These are phyloP conservation scores for Nesidiocoris tenuis DNA, from an alignment of 2,888 invertebrate genomes.

Conservation along the genomic window DNA sequence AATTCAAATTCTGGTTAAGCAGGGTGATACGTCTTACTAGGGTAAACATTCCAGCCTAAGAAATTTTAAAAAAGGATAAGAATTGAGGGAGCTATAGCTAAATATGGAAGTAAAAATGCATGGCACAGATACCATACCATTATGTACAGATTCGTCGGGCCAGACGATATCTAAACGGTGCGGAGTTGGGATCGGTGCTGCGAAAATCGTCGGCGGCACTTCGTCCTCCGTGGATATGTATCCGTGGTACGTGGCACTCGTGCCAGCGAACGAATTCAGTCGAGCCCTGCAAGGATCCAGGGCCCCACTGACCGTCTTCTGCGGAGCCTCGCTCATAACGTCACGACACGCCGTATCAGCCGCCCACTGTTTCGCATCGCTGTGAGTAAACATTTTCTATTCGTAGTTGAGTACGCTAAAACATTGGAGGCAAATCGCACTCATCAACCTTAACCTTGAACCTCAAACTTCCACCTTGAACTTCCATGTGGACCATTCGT, in stretches of 20 bases:
- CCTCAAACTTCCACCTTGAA: too few relatives aligned
- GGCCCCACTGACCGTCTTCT: constrained; percentile 49
- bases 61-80: too few relatives aligned
- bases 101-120: too few relatives aligned
- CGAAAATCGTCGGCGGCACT: constrained; percentile 48
- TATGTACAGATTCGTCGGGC: constrained; percentile 6
- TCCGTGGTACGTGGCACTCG: constrained; percentile 49
- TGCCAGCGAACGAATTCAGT: constrained; percentile 16
- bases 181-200: not conserved
- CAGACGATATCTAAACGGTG: not conserved
- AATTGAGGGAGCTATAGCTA: too few relatives aligned
- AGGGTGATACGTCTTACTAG: too few relatives aligned
- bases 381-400: constrained; percentile 26
- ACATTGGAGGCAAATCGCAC: too few relatives aligned
- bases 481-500: too few relatives aligned
- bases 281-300: constrained; percentile 14
- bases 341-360: constrained; percentile 53
- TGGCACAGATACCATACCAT: too few relatives aligned
- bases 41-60: too few relatives aligned
- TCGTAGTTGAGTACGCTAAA: too few relatives aligned
- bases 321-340: constrained; percentile 53
- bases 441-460: too few relatives aligned
- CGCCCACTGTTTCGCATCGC: constrained; percentile 53
- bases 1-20: too few relatives aligned
- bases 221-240: constrained; percentile 28